Base-by-base conservation (phyloP, 92 coral and sea anemone species). In the Isaurus tuberculatus region DNA sequence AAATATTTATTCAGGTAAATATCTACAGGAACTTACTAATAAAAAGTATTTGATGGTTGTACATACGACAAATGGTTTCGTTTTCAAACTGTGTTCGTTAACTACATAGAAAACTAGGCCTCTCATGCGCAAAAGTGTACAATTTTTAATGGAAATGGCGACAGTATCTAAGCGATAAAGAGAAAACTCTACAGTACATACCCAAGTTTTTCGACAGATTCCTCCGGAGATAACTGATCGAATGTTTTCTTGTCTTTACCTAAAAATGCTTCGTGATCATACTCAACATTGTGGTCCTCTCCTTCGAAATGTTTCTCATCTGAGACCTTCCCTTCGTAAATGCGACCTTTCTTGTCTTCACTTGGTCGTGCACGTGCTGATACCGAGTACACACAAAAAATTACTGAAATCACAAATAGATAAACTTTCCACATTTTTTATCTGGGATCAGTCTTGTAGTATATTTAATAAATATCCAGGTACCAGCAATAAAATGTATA, bases 201-300 rank as follows among this genome's bases (percentile, higher is more conserved):
- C 98, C 98, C 95, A 28, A 96, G 92, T 65, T 97, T 85, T 69
- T 91, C 95, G 72, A 83, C 87, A 1, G 98, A 94, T 91, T 96
- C 99, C 53, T 94, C 94, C 3, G 99, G 92, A 19, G 97, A 86
- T 57, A 96, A 82, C 81, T 92, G 91, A 73, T 96, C 99, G 83
- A 92, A 96, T 23, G 93, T 92, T 61, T 86, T 90, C 87, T 94
- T 96, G 20, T 96, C 99, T 63, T 94, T 86, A 10, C 99, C 99
- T 22, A 96, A 87, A 64, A 96, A 96, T 22, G 99, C 99, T 66
- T 96, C 99, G 20, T 96, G 99, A 70, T 96, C 99, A 74, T 94
- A 96, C 31, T 94, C 98, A 9, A 87, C 16, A 89, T 96, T 96
- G 79, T 96, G 98, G n/a, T 91, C 94, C 10, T 89, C 88, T 8